These are phyloP conservation scores for Anneissia japonica DNA, from an alignment of 35 echinoderm and acorn worm species.

Conservation along the genomic window DNA sequence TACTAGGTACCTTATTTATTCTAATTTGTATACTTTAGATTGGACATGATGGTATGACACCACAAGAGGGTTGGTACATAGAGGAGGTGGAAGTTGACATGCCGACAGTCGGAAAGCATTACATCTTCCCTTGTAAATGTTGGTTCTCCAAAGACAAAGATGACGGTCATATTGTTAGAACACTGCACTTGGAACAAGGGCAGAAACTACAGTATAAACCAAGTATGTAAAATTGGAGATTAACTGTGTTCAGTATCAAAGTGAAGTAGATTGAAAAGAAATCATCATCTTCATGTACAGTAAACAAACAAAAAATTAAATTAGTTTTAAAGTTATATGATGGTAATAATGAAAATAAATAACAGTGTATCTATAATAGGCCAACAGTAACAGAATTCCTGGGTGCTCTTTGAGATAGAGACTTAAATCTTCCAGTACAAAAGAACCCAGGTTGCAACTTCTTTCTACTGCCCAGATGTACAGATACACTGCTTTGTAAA, in stretches of 20 bases:
- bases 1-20: no score
- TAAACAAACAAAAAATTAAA: background rate
- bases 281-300: background rate
- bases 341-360: no score
- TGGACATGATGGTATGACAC: conserved; percentile 88
- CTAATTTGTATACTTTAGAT: conserved; percentile 48
- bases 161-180: conserved; percentile 70
- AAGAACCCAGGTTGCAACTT: no score
- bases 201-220: conserved; percentile 79
- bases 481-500: no score
- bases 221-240: conserved; percentile 33
- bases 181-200: conserved; percentile 59
- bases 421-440: no score
- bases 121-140: conserved; percentile 77
- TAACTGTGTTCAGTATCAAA: background rate
- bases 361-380: no score
- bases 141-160: conserved; percentile 98
- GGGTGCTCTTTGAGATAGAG: no score
- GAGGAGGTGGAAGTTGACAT: conserved; percentile 90
- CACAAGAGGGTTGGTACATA: conserved; percentile 85
- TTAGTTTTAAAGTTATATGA: no score
- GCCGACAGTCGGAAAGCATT: conserved; percentile 86
- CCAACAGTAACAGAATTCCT: no score
- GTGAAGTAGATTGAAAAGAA: background rate
- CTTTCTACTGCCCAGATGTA: no score